Evolutionary conservation across 2,888 invertebrate genomes (phyloP).

Genomic region (Silvanus unidentatus): DNA sequence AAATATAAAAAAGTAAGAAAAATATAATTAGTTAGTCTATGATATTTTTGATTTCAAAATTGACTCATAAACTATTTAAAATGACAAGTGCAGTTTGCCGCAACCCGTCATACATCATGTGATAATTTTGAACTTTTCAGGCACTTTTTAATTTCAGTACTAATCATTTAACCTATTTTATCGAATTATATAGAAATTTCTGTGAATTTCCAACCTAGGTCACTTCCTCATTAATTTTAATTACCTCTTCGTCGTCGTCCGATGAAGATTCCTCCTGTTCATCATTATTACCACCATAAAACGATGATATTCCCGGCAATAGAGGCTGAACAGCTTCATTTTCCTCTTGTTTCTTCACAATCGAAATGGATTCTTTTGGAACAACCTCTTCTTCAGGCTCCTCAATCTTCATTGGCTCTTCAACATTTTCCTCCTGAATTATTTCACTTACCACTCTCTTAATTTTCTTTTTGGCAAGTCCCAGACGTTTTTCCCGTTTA

Average conservation of each 20-base stretch:
- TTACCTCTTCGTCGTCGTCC: constrained; percentile 27
- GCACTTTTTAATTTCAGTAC: no score
- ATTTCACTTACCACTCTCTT: constrained; percentile 6
- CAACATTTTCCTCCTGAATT: constrained; percentile 5
- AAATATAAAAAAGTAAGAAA: no score
- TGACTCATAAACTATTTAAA: no score
- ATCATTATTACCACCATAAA: constrained; percentile 25
- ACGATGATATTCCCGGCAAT: constrained; percentile 35
- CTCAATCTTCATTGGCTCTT: constrained; percentile 2
- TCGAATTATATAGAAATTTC: no score
- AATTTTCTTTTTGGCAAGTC: constrained; percentile 8
- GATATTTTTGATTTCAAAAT: no score
- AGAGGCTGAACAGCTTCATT: constrained; percentile 7
- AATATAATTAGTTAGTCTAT: no score
- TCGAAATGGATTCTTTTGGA: not conserved
- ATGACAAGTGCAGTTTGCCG: no score
- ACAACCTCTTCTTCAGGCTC: constrained; percentile 4
- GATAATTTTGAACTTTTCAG: no score
- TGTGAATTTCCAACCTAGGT: no score
- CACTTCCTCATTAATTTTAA: no score
- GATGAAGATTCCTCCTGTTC: constrained; percentile 39
- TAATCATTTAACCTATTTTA: no score
- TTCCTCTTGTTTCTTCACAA: constrained; percentile 8
- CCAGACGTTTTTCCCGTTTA: constrained; percentile 1
- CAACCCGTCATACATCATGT: no score